These are phyloP conservation scores for Aricia artaxerxes DNA, from an alignment of 2,888 invertebrate genomes.

Conservation along the genomic window DNA sequence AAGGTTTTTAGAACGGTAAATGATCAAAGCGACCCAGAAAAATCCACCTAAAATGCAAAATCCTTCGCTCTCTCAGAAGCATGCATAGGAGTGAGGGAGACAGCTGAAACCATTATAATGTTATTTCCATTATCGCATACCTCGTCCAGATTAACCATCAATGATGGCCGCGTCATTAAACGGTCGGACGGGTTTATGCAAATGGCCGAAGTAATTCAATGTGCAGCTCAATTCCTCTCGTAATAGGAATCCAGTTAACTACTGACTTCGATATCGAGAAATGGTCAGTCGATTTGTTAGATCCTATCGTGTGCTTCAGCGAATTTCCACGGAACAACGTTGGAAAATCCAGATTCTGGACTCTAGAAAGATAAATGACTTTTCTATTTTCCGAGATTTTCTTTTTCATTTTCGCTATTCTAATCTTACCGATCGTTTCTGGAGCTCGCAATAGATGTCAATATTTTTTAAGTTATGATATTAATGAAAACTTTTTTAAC, in stretches of 20 bases:
- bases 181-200: conserved; percentile 39
- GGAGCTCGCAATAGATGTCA: background rate
- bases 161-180: conserved; percentile 35
- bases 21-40: background rate
- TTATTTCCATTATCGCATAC: background rate
- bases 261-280: conserved; percentile 22
- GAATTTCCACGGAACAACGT: background rate
- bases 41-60: background rate
- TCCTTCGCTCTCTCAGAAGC: background rate
- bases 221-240: conserved; percentile 32
- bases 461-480: background rate
- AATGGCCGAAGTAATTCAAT: conserved; percentile 37
- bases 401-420: background rate
- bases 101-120: background rate
- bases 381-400: background rate
- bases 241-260: conserved; percentile 28
- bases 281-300: conserved; percentile 22
- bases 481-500: background rate
- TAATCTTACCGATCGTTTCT: background rate
- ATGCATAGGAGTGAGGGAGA: background rate
- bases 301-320: background rate
- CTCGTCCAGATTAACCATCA: conserved; percentile 24
- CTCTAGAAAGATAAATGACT: background rate
- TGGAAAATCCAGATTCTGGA: conserved; percentile 13
- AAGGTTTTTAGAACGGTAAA: background rate